Base-by-base conservation (phyloP, 2,113 vertebrate species). In the Lepus americanus region DNA sequence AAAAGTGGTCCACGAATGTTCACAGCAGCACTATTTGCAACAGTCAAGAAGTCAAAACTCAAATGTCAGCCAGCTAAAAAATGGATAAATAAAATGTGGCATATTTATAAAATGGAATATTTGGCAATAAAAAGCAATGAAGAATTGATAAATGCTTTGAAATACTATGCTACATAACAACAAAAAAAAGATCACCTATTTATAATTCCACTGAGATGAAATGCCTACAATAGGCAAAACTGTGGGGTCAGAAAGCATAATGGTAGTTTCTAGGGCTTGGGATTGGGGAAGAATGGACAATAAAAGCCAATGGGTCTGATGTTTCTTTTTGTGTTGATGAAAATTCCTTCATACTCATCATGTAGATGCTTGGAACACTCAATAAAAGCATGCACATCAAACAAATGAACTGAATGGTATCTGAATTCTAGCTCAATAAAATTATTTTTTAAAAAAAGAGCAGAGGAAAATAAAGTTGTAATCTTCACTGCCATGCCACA, bases 401-500 rank as follows among this genome's bases (percentile, higher is more conserved):
- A 73, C 63, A n/a, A 84, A 14, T 78, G 33, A 61, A 27, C 1
- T 87, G 22, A 55, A 89, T 14, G 55, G 64, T 3, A 53, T 59
- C 5, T 76, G 27, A 63, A 53, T 73, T 63, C 25, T 59, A 82
- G 27, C 13, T 76, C 59, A 76, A 72, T 84, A 87, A 83, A 90
- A 72, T 44, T 64, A 31, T 55, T 66, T 61, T 55, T 69, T 69
- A 1, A 31, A 70, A 82, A 53, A 67, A 66, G 53, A 82, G 22
- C 23, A 51, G 44, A 66, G 1, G 33, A 49, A 90, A 92, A 77
- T 70, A 33, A 87, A 93, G 87, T 10, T 87, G 1, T 53, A 39
- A 89, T 88, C 61, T 81, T 94, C 84, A 90, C 72, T 88, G 36
- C 5, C 29, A 17, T n/a, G 17, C 23, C 49, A 84, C 61, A 96